phyloP scores from a whole-genome alignment of 2,888 invertebrate species.

The Chirona hameri region DNA sequence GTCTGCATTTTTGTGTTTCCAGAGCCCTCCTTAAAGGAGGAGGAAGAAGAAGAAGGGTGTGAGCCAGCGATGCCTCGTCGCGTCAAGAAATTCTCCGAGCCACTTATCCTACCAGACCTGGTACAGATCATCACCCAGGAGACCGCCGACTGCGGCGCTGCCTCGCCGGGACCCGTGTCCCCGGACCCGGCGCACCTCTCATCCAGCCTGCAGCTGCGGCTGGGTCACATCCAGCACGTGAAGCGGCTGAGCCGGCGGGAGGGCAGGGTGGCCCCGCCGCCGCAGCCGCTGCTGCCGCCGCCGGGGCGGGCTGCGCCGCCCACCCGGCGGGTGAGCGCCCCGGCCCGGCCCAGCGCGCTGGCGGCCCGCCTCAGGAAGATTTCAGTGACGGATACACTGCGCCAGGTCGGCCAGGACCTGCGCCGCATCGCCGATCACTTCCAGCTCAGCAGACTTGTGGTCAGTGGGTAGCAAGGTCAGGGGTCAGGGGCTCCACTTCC shows the following conservation, averaged over 20 bases:
- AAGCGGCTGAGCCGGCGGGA: neutral
- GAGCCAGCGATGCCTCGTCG: neutral
- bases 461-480: neutral
- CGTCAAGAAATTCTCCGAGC: neutral
- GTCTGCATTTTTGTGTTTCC: neutral
- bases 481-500: too few species aligned
- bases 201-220: neutral
- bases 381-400: conserved; percentile 12
- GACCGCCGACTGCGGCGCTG: neutral
- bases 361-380: neutral
- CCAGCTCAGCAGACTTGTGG: conserved; percentile 9
- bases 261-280: neutral
- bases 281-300: too few species aligned
- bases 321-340: neutral
- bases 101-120: neutral
- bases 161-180: neutral
- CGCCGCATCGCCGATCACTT: conserved; percentile 25
- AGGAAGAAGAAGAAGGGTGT: neutral
- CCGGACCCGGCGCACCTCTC: neutral
- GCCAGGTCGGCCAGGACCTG: conserved; percentile 25
- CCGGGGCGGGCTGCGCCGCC: neutral
- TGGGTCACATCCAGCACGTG: neutral
- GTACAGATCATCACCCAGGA: neutral
- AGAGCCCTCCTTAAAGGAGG: neutral
- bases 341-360: neutral